phyloP scores from a whole-genome alignment of 2,888 invertebrate genomes.

The Norana najaformis region DNA sequence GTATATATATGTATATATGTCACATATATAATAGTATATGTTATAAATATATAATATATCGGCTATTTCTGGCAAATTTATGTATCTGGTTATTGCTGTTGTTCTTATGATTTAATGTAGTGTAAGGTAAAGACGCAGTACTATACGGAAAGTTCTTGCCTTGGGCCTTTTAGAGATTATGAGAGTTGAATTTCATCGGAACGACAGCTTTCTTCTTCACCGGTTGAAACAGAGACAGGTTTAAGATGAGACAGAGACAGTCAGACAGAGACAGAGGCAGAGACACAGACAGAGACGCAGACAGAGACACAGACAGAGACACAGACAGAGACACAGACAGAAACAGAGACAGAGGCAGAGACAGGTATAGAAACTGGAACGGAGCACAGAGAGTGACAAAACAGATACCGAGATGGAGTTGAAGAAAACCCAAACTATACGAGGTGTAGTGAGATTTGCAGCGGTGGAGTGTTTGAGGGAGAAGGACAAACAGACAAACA shows the following conservation, averaged over 20 bases:
- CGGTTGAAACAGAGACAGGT: neutral
- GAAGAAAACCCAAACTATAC: too few species aligned
- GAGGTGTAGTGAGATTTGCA: neutral
- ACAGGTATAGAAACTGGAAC: too few species aligned
- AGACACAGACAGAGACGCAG: too few species aligned
- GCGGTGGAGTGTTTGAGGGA: neutral
- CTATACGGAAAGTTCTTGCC: neutral
- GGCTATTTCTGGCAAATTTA: neutral
- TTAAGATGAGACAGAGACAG: neutral
- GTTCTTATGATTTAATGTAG: neutral
- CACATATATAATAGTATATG: neutral
- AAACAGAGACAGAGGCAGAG: too few species aligned
- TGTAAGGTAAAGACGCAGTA: neutral
- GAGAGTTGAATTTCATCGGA: neutral
- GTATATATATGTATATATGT: neutral
- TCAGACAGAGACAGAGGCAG: too few species aligned
- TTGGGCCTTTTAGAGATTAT: slow-evolving; percentile 3
- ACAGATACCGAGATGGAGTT: too few species aligned
- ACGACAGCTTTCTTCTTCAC: neutral
- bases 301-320: neutral
- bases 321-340: neutral
- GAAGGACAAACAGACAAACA: neutral
- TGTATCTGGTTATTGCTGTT: neutral
- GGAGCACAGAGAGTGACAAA: neutral
- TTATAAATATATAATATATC: neutral